These are phyloP conservation scores for Tiliqua scincoides DNA, from an alignment of 2,113 vertebrate genomes.

Conservation along the genomic window DNA sequence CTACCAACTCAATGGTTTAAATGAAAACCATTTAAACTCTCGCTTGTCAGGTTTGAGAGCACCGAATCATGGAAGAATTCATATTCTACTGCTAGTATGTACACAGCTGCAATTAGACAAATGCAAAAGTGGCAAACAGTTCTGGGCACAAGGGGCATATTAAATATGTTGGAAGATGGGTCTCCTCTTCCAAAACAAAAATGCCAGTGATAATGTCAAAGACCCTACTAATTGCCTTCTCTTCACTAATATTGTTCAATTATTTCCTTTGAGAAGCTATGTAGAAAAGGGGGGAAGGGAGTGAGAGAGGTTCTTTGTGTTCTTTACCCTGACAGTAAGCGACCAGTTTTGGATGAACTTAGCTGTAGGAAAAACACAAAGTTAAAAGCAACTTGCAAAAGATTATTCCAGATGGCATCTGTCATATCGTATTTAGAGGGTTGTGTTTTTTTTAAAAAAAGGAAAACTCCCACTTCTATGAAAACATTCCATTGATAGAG, in stretches of 20 bases:
- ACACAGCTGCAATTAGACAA: constrained; percentile 62
- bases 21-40: constrained; percentile 70
- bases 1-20: constrained; percentile 69
- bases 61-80: constrained; percentile 69
- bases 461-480: constrained; percentile 72
- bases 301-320: constrained; percentile 41
- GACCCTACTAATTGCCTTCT: constrained; percentile 7
- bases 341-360: constrained; percentile 77
- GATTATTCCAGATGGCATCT: constrained; percentile 84
- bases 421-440: constrained; percentile 81
- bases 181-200: constrained; percentile 42
- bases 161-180: constrained; percentile 28
- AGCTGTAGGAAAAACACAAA: constrained; percentile 80
- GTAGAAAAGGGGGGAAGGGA: background rate
- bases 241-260: constrained; percentile 23
- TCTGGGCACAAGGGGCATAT: constrained; percentile 44
- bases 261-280: constrained; percentile 30
- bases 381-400: constrained; percentile 81
- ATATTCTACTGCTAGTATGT: constrained; percentile 66
- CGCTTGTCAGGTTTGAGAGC: constrained; percentile 53
- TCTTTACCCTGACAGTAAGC: constrained; percentile 66
- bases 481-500: constrained; percentile 79
- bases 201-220: constrained; percentile 16
- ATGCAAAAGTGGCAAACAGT: constrained; percentile 65
- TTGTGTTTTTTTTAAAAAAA: constrained; percentile 77